Evolutionary conservation across 2,888 invertebrate species (phyloP), one percentile per base, ranked within the genome.

Genomic region (Temnothorax ravouxi): DNA sequence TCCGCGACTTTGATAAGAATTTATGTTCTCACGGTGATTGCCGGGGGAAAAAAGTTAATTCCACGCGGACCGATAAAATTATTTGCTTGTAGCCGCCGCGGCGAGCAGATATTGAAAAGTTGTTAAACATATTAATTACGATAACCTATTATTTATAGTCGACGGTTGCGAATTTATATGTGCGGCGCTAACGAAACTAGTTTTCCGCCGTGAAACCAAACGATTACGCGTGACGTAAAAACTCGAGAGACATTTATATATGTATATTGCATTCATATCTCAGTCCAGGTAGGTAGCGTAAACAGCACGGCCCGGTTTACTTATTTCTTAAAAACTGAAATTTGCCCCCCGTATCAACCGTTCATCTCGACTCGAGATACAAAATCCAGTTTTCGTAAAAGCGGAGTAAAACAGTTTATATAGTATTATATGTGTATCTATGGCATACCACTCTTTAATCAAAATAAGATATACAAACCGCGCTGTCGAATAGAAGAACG

Each of bases 81-180:
- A 79, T 69, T 69, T 59, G 44, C 77, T 44, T 54, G 59, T 15
- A 54, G 34, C 34, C 47, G 21, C 21, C 21, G 18, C 18, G 18
- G 21, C 18, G 25, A 21, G 69, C 34, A 69, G 47, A 71, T 79
- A 71, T 79, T 56, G 47, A 59, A 71, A 79, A 79, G 79, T 79
- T 69, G 79, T 79, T 71, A 79, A 79, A 79, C 79, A 79, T 79
- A 79, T 79, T 79, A 79, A 79, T 71, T 79, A 79, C 71, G 71
- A 79, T 79, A 79, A 71, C 79, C 34, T 13, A 71, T 71, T 79
- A 79, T 79, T 79, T 79, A 79, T 79, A 38, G 34, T 21, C 47
- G 59, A 79, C 34, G 29, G 56, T 71, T 34, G 71, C 13, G 47
- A 34, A 59, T 44, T 79, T 79, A 59, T 79, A 47, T 15, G 34